Base-by-base conservation (phyloP, 1,140 invertebrate genomes). In the Paralvinella palmiformis region DNA sequence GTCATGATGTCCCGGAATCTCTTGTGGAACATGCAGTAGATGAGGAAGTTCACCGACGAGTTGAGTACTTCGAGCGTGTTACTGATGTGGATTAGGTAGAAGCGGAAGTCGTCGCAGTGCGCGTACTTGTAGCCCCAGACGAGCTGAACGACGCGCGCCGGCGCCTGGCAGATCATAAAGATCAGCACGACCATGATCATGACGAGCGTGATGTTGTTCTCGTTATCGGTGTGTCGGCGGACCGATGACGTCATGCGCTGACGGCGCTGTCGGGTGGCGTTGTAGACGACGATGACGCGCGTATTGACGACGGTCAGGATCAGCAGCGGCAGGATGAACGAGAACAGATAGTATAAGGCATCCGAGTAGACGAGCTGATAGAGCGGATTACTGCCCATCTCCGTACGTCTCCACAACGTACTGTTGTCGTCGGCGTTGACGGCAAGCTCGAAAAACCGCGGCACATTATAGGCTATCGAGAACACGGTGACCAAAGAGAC, bases 31-130 rank as follows among this genome's bases (percentile, higher is more conserved):
- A 66, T 31, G 50, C 31, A 66, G 27, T 66, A 66, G 50, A 66
- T 62, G 24, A 66, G 37, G 37, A 66, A 66, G 50, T 66, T 66
- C 35, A 66, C 37, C 17, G 64, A 66, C 3, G 50, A 62, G 35
- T 59, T 66, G 35, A 66, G 29, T 15, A 66, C 59, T 32, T 65
- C 59, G 32, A 66, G 50, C 3, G 59, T 31, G 52, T 66, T 66
- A 1, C 48, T 53, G 32, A 66, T 50, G 52, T 60, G 41, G 50
- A 56, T 48, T 22, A 56, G 45, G 44, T 50, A 61, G 59, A 37
- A 61, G 17, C 37, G 20, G 59, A 32, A 29, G 50, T 61, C 48
- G 2, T 27, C 32, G 36, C 64, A 66, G 50, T 53, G 37, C 5
- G 29, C 35, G 32, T 50, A 66, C 33, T 36, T 31, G 62, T 63